phyloP scores from a whole-genome alignment of 2,113 vertebrate species.

The Eudyptes chrysolophus region DNA sequence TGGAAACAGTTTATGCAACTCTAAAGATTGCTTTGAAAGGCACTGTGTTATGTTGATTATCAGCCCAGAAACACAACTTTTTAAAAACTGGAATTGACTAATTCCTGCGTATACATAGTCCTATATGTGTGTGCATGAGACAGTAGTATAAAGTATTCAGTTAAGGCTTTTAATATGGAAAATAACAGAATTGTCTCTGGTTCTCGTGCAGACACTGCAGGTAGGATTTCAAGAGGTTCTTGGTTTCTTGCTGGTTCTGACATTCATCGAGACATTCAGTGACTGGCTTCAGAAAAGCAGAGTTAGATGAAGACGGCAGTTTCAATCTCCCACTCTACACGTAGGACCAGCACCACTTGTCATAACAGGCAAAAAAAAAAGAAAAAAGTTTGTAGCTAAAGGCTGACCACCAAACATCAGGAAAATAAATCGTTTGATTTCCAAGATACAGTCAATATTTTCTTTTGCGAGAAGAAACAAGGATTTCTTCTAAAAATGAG shows the following conservation, averaged over 20 bases:
- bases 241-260: background rate
- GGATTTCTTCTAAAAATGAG: background rate
- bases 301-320: background rate
- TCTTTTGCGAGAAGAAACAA: background rate
- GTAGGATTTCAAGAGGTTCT: background rate
- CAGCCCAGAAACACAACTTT: background rate
- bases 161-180: background rate
- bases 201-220: background rate
- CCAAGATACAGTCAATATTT: background rate
- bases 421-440: background rate
- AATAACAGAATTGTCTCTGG: background rate
- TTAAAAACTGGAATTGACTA: background rate
- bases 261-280: background rate
- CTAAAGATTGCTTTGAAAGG: background rate
- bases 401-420: background rate
- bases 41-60: background rate
- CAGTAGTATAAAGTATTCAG: background rate
- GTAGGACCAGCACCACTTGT: background rate
- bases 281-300: background rate
- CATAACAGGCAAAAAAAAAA: background rate
- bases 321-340: background rate
- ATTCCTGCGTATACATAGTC: background rate
- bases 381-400: background rate
- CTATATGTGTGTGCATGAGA: background rate
- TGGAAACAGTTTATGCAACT: background rate